phyloP scores from a whole-genome alignment of 2,888 invertebrate genomes.

The Monochamus alternatus region DNA sequence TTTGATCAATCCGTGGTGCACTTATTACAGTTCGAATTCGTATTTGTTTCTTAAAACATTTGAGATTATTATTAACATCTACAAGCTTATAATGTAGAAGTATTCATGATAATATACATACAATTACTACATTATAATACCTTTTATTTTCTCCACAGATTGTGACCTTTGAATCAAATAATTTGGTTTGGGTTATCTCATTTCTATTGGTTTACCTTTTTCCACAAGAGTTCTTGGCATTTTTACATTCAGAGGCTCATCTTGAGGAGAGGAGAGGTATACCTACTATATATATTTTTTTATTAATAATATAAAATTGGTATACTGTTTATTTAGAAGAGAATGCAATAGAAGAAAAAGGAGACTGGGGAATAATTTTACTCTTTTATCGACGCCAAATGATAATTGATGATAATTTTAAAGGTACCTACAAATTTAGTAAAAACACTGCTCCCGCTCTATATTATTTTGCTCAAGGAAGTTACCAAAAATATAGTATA shows the following conservation, averaged over 20 bases:
- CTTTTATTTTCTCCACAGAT: too few relatives aligned
- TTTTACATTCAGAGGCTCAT: too few relatives aligned
- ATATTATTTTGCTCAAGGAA: constrained; percentile 12
- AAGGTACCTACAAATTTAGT: not conserved
- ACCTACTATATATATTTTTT: not conserved
- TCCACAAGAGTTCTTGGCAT: too few relatives aligned
- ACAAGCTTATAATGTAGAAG: too few relatives aligned
- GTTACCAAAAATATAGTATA: constrained; percentile 19
- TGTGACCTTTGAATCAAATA: too few relatives aligned
- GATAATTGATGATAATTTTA: constrained; percentile 12
- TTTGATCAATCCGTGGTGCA: not conserved
- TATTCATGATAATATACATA: too few relatives aligned
- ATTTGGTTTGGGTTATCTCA: too few relatives aligned
- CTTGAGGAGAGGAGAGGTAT: not conserved
- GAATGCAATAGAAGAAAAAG: not conserved
- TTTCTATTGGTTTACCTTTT: too few relatives aligned
- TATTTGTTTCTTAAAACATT: too few relatives aligned
- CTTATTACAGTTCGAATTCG: too few relatives aligned
- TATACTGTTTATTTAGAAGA: not conserved
- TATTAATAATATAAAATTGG: not conserved
- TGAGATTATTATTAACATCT: too few relatives aligned
- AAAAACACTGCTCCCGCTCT: not conserved
- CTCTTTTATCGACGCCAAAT: not conserved
- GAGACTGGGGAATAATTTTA: constrained; percentile 3
- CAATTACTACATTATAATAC: too few relatives aligned